Percentiles rank a stretch among this genome's conserved stretches.
phyloP scores from a whole-genome alignment of 2,888 invertebrate genomes.

The Hydraecia micacea region DNA sequence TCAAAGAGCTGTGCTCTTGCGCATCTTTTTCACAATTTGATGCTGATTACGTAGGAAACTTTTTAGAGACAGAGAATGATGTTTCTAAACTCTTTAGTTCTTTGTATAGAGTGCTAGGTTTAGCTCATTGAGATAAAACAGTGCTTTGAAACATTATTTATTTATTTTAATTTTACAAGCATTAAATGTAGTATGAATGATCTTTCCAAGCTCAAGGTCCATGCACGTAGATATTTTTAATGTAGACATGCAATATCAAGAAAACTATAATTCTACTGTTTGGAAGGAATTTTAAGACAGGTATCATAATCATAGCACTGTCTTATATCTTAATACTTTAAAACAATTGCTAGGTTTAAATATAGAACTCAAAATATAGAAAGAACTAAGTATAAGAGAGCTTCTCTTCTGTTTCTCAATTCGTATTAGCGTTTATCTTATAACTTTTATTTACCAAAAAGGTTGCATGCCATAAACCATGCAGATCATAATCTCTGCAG shows the following conservation, averaged over 20 bases:
- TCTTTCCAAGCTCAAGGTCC: background rate
- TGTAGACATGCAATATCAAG: no score
- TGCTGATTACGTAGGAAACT: slow-evolving; percentile 11
- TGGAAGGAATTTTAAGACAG: no score
- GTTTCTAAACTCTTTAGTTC: background rate
- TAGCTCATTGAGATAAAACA: background rate
- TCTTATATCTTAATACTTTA: background rate
- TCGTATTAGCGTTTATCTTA: no score
- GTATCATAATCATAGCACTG: no score
- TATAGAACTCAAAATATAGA: background rate
- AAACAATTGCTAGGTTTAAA: background rate
- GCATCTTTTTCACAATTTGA: slow-evolving; percentile 39
- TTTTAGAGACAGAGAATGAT: slow-evolving; percentile 21
- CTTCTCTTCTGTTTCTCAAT: no score
- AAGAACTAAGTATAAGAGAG: no score
- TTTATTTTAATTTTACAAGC: background rate
- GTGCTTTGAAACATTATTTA: background rate
- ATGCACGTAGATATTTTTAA: background rate
- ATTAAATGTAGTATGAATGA: background rate
- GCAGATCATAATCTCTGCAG: no score
- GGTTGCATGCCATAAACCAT: no score
- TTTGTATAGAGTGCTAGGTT: background rate
- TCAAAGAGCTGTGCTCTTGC: slow-evolving; percentile 57
- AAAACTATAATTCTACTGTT: no score
- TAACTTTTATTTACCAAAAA: no score